phyloP scores from a whole-genome alignment of 1,140 invertebrate species.

The Forficula auricularia region DNA sequence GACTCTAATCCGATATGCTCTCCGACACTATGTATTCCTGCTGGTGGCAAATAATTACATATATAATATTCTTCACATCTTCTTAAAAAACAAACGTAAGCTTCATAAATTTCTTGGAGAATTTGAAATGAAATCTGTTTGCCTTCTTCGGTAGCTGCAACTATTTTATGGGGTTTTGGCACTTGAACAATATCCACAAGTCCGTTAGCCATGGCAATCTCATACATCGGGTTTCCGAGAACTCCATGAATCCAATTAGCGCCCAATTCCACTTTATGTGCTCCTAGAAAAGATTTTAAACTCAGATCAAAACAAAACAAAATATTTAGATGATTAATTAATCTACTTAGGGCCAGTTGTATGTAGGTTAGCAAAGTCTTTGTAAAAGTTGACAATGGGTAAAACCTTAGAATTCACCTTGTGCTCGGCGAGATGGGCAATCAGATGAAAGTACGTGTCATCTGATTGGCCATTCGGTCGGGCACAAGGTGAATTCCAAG shows the following conservation, averaged over 20 bases:
- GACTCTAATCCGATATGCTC: constrained; percentile 75
- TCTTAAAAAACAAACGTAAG: constrained; percentile 71
- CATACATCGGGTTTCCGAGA: constrained; percentile 67
- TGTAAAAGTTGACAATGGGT: no score
- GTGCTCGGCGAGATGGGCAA: no score
- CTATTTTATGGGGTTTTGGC: constrained; percentile 69
- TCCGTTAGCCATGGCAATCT: constrained; percentile 64
- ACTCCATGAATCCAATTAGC: constrained; percentile 91
- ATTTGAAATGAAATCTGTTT: constrained; percentile 65
- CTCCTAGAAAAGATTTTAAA: constrained; percentile 30
- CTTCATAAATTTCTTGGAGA: constrained; percentile 69
- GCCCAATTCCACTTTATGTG: constrained; percentile 56
- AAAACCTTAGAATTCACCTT: no score
- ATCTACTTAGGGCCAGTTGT: no score
- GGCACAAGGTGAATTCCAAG: no score
- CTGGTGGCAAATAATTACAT: constrained; percentile 67
- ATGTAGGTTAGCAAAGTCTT: no score
- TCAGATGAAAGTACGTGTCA: no score
- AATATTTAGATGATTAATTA: no score
- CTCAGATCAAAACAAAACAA: no score
- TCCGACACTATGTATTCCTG: constrained; percentile 74
- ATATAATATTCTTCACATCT: constrained; percentile 81
- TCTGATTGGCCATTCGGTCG: no score
- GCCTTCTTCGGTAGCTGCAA: constrained; percentile 69
- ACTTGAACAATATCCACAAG: constrained; percentile 63